phyloP scores from a whole-genome alignment of 2,113 vertebrate species.

The Clupea harengus region DNA sequence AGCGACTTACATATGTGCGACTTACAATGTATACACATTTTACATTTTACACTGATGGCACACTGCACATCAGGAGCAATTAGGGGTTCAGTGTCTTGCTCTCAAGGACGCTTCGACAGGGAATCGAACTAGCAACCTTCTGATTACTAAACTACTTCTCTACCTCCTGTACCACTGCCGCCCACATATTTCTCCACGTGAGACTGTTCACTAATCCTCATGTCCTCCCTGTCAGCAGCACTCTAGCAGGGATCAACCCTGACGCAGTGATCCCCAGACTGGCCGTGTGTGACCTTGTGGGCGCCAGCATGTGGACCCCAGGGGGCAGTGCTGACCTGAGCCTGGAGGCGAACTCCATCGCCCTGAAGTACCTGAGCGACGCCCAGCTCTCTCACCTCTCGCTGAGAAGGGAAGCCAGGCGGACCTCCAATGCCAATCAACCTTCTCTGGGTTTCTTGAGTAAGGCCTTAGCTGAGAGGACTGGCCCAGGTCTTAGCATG shows the following conservation, averaged over 20 bases:
- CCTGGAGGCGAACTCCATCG: constrained; percentile 95
- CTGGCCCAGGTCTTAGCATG: constrained; percentile 73
- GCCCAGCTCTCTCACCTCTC: constrained; percentile 82
- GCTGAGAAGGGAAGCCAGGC: constrained; percentile 54
- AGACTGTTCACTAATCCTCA: neutral
- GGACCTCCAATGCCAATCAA: constrained; percentile 52
- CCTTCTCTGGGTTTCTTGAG: constrained; percentile 59
- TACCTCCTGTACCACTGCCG: no score
- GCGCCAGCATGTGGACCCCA: constrained; percentile 72
- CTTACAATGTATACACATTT: no score
- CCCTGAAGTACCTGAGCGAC: constrained; percentile 89
- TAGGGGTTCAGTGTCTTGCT: no score
- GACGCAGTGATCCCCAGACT: constrained; percentile 84
- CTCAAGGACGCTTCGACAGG: no score
- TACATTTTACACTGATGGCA: no score
- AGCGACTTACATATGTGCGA: no score
- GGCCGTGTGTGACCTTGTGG: constrained; percentile 67
- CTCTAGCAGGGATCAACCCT: constrained; percentile 84
- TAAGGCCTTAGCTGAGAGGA: constrained; percentile 69
- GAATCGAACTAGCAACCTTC: no score
- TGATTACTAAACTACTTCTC: no score
- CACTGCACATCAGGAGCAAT: no score
- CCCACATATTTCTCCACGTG: neutral
- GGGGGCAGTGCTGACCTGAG: constrained; percentile 81
- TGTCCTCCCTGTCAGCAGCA: constrained; percentile 66